Conservation (phyloP, 2,113 vertebrate genomes). For the Pachycephala philippinensis region DNA sequence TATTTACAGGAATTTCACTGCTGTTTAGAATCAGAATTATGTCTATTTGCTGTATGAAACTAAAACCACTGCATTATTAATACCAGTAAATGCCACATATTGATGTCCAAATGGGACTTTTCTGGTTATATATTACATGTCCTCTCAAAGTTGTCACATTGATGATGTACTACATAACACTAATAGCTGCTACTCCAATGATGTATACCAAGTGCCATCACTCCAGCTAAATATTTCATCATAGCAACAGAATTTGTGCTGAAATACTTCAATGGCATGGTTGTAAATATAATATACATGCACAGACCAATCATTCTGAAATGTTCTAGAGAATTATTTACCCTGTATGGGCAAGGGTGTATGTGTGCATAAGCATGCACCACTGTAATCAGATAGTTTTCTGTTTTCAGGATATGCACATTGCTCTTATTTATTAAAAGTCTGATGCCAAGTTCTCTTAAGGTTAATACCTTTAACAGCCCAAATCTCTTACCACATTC, state of each 20-base stretch:
- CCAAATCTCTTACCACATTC: background rate
- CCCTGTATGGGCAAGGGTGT: background rate
- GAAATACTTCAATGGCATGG: background rate
- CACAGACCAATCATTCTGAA: background rate
- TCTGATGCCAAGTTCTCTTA: background rate
- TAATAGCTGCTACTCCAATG: conserved; percentile 65
- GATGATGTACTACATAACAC: conserved; percentile 46
- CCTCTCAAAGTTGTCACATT: conserved; percentile 57
- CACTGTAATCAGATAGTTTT: background rate
- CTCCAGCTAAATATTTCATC: conserved; percentile 52
- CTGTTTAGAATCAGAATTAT: conserved; percentile 27
- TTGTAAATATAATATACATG: conserved; percentile 30
- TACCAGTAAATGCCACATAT: conserved; percentile 47
- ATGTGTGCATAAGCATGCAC: rapidly evolving
- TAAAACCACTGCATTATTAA: conserved; percentile 59
- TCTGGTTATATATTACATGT: conserved; percentile 56
- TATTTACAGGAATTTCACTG: conserved; percentile 20
- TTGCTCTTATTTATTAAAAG: background rate
- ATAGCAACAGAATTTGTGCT: background rate
- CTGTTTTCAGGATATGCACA: background rate
- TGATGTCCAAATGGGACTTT: conserved; percentile 46
- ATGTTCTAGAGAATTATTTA: background rate
- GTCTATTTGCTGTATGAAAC: conserved; percentile 27
- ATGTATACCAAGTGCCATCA: conserved; percentile 56
- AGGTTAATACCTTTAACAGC: background rate